Conservation (phyloP, 30 jellyfish, hydroid and myxozoan species). For the Hydractinia symbiolongicarpus region DNA sequence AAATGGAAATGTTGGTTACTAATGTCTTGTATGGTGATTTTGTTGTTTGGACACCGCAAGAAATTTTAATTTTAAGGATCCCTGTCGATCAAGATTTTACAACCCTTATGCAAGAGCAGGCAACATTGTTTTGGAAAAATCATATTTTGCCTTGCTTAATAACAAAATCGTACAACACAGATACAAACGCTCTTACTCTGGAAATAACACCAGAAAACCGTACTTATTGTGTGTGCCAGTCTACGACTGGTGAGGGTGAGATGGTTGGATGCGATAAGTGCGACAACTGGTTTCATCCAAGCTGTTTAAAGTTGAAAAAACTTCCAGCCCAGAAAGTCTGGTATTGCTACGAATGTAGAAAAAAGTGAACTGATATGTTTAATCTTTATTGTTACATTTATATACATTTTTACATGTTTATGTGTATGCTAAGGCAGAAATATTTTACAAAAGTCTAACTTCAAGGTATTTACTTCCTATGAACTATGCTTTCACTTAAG, state of each 20-base stretch:
- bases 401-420: too few relatives aligned
- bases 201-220: background rate
- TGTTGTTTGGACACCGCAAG: background rate
- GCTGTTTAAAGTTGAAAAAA: background rate
- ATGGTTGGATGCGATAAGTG: slow-evolving; percentile 1
- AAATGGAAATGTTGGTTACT: background rate
- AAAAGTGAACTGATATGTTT: background rate
- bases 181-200: background rate
- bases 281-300: too few relatives aligned
- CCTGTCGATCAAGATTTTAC: background rate
- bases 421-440: too few relatives aligned
- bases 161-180: background rate
- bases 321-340: background rate
- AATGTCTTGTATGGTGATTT: background rate
- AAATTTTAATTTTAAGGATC: background rate
- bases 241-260: background rate
- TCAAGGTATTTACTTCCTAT: slow-evolving; percentile 10
- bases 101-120: background rate
- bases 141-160: background rate
- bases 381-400: too few relatives aligned
- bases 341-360: background rate
- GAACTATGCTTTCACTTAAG: slow-evolving; percentile 30
- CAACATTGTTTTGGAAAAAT: background rate
- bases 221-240: background rate
- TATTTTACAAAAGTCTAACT: too few relatives aligned